A percentile compares a stretch with the other conserved stretches of the same genome.
Conservation (phyloP, 2,888 invertebrate genomes). For the Zelleria hepariella region DNA sequence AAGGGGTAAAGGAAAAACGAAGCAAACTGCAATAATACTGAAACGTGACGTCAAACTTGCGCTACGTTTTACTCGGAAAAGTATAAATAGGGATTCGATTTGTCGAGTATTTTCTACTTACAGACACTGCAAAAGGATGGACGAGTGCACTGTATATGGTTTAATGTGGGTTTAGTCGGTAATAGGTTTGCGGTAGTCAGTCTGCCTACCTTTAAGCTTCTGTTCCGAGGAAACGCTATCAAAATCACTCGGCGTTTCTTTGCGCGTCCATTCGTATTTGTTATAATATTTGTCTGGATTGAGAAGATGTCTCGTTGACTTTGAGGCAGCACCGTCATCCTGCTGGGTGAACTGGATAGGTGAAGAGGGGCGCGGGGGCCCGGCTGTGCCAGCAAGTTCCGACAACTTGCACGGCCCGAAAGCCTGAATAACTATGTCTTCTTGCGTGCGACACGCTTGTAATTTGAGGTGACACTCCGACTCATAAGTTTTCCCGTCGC, state of each 20-base stretch:
- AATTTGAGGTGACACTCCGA: constrained; percentile 87
- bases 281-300: constrained; percentile 78
- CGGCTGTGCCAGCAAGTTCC: constrained; percentile 80
- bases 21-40: neutral
- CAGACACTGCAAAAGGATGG: too few relatives aligned
- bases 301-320: constrained; percentile 84
- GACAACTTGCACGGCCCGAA: constrained; percentile 82
- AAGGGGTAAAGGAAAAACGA: too few relatives aligned
- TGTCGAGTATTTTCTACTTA: too few relatives aligned
- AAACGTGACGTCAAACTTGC: neutral
- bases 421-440: constrained; percentile 82
- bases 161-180: too few relatives aligned
- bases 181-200: too few relatives aligned
- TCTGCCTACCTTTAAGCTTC: constrained; percentile 52
- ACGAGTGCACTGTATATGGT: too few relatives aligned
- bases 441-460: constrained; percentile 86
- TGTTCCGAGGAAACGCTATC: constrained; percentile 52
- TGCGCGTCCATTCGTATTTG: constrained; percentile 73
- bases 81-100: too few relatives aligned
- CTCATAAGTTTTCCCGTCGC: constrained; percentile 85
- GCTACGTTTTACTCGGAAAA: neutral
- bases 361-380: constrained; percentile 82
- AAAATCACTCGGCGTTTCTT: constrained; percentile 64
- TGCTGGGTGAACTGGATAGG: constrained; percentile 85
- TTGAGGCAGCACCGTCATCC: constrained; percentile 82